Evolutionary conservation across 2,888 invertebrate genomes (phyloP), one percentile per base, ranked within the genome.

Genomic region (Agrilus cyanescens): DNA sequence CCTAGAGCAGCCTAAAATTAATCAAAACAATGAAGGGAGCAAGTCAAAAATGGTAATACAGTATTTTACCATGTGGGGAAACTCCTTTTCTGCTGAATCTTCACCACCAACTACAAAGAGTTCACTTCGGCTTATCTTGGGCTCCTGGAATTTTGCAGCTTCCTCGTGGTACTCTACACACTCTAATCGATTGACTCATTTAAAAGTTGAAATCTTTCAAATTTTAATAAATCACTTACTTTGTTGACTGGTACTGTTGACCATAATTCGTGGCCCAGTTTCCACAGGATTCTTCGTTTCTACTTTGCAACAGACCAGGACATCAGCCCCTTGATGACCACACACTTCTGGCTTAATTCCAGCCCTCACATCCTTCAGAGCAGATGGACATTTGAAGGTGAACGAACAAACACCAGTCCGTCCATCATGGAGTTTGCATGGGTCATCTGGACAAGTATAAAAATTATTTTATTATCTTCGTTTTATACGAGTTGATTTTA

Each of bases 31-130:
- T 12, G 4, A 12, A 4, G 8, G 12, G 14, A n/a, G 1, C 25
- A 10, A 4, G 10, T 16, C 15, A 37, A 12, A 16, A 18, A 15
- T 34, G 12, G 10, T 8, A 8, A 36, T n/a, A 16, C 10, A 15
- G 18, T 16, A 2, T 18, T 29, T 18, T 49, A 63, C 65, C 62
- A 63, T 63, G 46, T 65, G 65, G n/a, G 65, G 63, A 54, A 63
- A 65, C 48, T 63, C 62, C 41, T 53, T 55, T 14, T 54, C 52
- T 10, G 40, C 41, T 5, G 58, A 51, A 40, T 50, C 46, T 13
- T 44, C 48, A 33, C 61, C 61, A 13, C 59, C 55, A 49, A 58
- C 50, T 40, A 61, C 48, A 30, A 25, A 40, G 14, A 31, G 31
- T 25, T 25, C 25, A 25, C 25, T 25, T 1, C 8, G 2, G 3